Conservation (phyloP, 2,888 invertebrate genomes). For the Herminia tarsipennalis region DNA sequence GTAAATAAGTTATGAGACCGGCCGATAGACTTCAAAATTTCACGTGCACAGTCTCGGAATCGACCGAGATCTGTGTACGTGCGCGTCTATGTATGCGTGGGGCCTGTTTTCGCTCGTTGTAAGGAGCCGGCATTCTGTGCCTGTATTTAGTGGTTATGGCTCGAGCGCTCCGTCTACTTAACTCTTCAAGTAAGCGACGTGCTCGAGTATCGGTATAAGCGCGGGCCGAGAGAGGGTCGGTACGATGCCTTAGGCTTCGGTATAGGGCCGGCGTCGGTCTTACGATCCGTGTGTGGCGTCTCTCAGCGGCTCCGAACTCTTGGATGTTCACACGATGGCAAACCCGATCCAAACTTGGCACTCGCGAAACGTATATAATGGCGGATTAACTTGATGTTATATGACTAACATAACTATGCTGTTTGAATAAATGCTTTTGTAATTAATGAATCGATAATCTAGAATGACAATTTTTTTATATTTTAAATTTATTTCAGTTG, state of each 20-base stretch:
- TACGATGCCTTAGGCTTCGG: constrained; percentile 81
- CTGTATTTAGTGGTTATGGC: neutral
- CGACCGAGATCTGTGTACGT: too few relatives aligned
- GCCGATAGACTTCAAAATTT: too few relatives aligned
- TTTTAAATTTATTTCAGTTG: too few relatives aligned
- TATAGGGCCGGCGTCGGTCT: constrained; percentile 63
- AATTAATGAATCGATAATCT: too few relatives aligned
- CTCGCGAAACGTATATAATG: constrained; percentile 29
- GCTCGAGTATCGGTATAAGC: constrained; percentile 1
- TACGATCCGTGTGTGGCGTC: constrained; percentile 51
- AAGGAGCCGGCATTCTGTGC: too few relatives aligned
- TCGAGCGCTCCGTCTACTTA: constrained; percentile 4
- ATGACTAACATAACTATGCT: neutral
- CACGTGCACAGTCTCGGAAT: too few relatives aligned
- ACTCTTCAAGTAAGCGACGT: constrained; percentile 2
- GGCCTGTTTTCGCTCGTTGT: too few relatives aligned
- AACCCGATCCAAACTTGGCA: constrained; percentile 34
- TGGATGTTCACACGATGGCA: constrained; percentile 39
- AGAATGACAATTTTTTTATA: too few relatives aligned
- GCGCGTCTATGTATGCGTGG: too few relatives aligned
- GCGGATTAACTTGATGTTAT: neutral
- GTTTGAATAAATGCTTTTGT: neutral
- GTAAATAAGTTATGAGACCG: too few relatives aligned
- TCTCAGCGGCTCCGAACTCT: constrained; percentile 52
- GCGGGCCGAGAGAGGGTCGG: constrained; percentile 45